Conservation (phyloP, 2,113 vertebrate genomes). For the Dipodomys ordii region DNA sequence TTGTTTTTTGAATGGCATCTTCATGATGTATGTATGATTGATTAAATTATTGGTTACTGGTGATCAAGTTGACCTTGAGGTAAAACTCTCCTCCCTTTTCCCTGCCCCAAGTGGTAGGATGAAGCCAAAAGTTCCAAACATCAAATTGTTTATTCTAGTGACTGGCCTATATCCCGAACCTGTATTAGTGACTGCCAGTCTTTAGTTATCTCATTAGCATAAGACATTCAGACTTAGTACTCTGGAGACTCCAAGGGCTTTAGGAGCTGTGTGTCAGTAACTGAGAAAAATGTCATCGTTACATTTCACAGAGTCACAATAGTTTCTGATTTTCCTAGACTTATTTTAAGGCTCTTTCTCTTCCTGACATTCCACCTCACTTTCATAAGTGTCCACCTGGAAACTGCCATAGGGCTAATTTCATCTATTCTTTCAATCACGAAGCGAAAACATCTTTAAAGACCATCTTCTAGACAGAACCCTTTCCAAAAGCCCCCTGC, state of each 20-base stretch:
- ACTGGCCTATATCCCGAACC: neutral
- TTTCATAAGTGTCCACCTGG: neutral
- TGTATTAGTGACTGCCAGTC: neutral
- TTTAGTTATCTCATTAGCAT: neutral
- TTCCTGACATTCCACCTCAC: neutral
- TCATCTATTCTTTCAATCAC: conserved; percentile 25
- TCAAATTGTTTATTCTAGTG: neutral
- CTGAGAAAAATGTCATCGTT: neutral
- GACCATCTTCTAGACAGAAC: neutral
- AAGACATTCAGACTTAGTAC: neutral
- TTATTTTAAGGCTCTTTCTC: conserved; percentile 23
- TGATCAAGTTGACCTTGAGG: neutral
- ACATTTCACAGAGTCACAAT: neutral
- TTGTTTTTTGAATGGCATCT: neutral
- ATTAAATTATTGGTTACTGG: neutral
- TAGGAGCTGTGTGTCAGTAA: neutral
- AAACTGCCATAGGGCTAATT: neutral
- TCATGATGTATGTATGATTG: neutral
- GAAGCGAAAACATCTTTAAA: conserved; percentile 30
- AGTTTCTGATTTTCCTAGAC: neutral
- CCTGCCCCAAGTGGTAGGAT: neutral
- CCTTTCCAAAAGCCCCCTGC: neutral
- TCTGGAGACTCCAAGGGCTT: neutral
- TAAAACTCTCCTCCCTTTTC: neutral
- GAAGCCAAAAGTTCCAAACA: neutral